Conservation (phyloP, 2,888 invertebrate genomes). For the Clepsis dumicolana region DNA sequence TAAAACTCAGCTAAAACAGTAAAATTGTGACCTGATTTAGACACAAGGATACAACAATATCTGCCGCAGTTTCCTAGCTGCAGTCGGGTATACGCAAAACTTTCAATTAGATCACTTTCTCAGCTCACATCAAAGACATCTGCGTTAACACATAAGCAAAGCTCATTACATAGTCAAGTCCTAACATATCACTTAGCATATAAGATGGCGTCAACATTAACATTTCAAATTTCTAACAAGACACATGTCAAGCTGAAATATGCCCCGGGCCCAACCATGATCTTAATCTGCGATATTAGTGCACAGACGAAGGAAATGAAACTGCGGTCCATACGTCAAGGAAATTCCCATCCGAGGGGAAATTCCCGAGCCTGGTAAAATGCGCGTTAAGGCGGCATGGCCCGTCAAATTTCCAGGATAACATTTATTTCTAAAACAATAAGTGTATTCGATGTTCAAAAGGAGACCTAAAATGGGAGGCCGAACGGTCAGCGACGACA, state of each 20-base stretch:
- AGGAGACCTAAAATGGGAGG: too few species aligned
- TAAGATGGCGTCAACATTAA: neutral
- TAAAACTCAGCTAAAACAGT: too few species aligned
- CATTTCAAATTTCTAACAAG: conserved; percentile 4
- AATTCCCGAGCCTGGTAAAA: conserved; percentile 2
- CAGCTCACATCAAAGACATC: neutral
- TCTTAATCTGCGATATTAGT: conserved; percentile 6
- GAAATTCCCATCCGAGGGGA: conserved; percentile 14
- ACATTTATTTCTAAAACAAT: neutral
- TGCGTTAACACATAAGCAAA: too few species aligned
- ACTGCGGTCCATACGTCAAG: conserved; percentile 21
- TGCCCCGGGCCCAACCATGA: conserved; percentile 2
- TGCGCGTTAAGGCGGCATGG: neutral
- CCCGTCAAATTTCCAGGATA: neutral
- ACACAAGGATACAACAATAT: too few species aligned
- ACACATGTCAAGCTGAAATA: conserved; percentile 12
- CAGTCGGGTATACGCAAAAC: too few species aligned
- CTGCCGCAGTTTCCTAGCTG: too few species aligned
- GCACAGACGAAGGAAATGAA: conserved; percentile 16
- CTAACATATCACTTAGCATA: conserved; percentile 1
- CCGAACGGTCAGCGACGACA: too few species aligned
- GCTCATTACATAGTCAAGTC: neutral
- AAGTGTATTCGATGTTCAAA: too few species aligned
- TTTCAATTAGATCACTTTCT: too few species aligned
- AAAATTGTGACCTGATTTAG: too few species aligned